These are phyloP conservation scores for Tiliacea aurago DNA, from an alignment of 2,888 invertebrate species.

Conservation along the genomic window DNA sequence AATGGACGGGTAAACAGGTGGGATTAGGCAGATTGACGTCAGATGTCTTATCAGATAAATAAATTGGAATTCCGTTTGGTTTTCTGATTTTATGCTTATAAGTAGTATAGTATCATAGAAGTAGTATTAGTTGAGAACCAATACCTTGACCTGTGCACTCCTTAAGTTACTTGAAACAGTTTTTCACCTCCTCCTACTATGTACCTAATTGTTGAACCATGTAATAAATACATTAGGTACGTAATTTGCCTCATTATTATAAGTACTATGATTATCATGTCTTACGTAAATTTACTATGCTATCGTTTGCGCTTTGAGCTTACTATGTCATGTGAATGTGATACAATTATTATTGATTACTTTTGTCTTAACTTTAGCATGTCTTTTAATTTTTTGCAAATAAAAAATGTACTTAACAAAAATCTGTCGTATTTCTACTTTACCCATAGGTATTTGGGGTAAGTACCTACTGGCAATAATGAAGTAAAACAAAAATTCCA, in stretches of 20 bases:
- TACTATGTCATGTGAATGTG: conserved; percentile 1
- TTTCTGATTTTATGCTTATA: not conserved
- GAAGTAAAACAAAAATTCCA: conserved; percentile 15
- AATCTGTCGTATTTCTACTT: conserved; percentile 9
- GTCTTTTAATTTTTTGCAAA: conserved; percentile 31
- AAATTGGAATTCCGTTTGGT: conserved; percentile 2
- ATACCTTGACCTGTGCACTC: conserved; percentile 16
- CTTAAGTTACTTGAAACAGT: conserved; percentile 4
- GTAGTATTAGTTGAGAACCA: conserved; percentile 12
- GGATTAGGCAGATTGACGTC: not conserved
- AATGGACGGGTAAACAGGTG: not conserved
- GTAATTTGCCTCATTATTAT: conserved; percentile 30
- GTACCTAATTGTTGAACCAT: conserved; percentile 8
- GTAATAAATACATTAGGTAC: conserved; percentile 1
- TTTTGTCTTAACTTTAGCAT: conserved; percentile 43
- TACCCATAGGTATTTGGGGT: not conserved
- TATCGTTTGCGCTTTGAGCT: conserved; percentile 11
- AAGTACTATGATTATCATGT: conserved; percentile 5
- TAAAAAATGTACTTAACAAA: conserved; percentile 28
- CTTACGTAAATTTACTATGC: conserved; percentile 3
- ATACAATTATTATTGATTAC: conserved; percentile 31
- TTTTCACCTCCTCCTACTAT: too few relatives aligned
- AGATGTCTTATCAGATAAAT: conserved; percentile 13
- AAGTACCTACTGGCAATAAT: not conserved
- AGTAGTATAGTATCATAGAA: not conserved